A percentile compares a stretch with the other conserved stretches of the same genome.
These are phyloP conservation scores for Amitus sp. DNA, from an alignment of 2,888 invertebrate genomes.

Conservation along the genomic window DNA sequence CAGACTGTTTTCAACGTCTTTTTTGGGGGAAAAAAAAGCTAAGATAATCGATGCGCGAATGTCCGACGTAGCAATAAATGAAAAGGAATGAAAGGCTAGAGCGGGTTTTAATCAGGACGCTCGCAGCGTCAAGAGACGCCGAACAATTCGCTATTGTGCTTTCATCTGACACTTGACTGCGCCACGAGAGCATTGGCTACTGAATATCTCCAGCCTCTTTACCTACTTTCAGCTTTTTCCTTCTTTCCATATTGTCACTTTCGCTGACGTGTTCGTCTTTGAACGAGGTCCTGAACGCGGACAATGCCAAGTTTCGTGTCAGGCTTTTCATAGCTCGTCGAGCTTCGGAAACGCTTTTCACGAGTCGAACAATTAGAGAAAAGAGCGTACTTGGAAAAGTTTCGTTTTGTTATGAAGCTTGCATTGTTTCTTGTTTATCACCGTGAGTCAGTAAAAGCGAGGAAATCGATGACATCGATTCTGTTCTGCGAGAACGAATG, in stretches of 20 bases:
- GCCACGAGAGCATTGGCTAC: constrained; percentile 40
- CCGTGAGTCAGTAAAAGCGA: no score
- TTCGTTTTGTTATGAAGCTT: no score
- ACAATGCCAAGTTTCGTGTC: background rate
- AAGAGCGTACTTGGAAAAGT: no score
- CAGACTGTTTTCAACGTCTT: no score
- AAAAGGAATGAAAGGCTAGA: constrained; percentile 24
- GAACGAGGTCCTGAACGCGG: background rate
- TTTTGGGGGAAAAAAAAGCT: constrained; percentile 15
- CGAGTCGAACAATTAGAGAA: no score
- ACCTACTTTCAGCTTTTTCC: constrained; percentile 1
- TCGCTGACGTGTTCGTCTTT: no score
- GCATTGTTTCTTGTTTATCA: no score
- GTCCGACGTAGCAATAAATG: constrained; percentile 30
- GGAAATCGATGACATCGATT: no score
- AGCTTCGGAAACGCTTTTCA: background rate
- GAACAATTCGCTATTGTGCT: constrained; percentile 52
- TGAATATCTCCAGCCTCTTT: constrained; percentile 10
- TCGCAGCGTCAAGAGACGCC: constrained; percentile 36
- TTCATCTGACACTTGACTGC: constrained; percentile 45
- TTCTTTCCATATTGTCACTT: background rate
- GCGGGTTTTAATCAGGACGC: constrained; percentile 54
- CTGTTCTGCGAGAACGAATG: no score
- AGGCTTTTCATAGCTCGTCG: no score
- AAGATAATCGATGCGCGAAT: constrained; percentile 23